Evolutionary conservation across 2,113 vertebrate species (phyloP).

Genomic region (Sinosuthora webbiana): DNA sequence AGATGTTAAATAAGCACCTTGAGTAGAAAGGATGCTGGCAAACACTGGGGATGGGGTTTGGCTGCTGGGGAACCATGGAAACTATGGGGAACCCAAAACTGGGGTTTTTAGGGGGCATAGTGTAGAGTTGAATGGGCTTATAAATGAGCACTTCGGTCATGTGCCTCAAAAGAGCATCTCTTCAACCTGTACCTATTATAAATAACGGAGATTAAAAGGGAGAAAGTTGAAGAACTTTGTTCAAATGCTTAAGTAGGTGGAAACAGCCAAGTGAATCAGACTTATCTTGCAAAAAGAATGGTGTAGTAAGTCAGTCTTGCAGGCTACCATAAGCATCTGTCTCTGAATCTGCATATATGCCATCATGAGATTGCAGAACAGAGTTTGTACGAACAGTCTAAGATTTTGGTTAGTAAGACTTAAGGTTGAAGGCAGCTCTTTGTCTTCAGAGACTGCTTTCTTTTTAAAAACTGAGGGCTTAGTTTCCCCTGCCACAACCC

Average conservation of each 20-base stretch:
- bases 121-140: not conserved
- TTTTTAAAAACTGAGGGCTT: conserved; percentile 55
- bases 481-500: conserved; percentile 13
- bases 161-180: not conserved
- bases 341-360: not conserved
- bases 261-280: not conserved
- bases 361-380: not conserved
- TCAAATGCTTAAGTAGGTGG: not conserved
- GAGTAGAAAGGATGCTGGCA: not conserved
- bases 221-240: not conserved
- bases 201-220: not conserved
- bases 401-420: not conserved
- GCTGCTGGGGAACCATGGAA: not conserved
- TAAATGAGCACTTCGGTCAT: not conserved
- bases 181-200: not conserved
- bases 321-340: not conserved
- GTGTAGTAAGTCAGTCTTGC: not conserved
- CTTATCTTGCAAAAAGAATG: not conserved
- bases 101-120: not conserved
- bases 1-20: not conserved
- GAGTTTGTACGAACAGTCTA: not conserved
- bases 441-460: not conserved
- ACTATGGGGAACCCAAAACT: not conserved
- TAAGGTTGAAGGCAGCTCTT: not conserved
- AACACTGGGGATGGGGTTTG: not conserved